Conservation (phyloP, 2,888 invertebrate genomes). For the Litoditis marina region DNA sequence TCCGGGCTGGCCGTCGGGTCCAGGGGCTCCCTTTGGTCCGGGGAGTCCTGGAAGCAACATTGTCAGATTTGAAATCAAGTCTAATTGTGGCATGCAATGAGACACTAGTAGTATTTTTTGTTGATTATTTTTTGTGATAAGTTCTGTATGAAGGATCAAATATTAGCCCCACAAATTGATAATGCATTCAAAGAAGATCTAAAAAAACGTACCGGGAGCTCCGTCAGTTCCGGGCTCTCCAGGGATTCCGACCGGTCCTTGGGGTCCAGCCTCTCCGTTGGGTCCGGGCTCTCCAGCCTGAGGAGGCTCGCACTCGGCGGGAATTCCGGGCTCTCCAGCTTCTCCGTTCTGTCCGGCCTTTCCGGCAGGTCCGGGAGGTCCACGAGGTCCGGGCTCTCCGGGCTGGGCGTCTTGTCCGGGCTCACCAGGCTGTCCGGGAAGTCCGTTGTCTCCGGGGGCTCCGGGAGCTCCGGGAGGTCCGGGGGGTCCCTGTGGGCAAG, state of each 20-base stretch:
- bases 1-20: slow-evolving; percentile 30
- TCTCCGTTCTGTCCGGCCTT: slow-evolving; percentile 39
- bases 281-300: slow-evolving; percentile 34
- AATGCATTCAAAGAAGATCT: not conserved
- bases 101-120: too few species aligned
- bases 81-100: not conserved
- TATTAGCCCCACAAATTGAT: too few species aligned
- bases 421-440: slow-evolving; percentile 44
- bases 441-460: slow-evolving; percentile 31
- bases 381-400: slow-evolving; percentile 46
- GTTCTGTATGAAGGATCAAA: too few species aligned
- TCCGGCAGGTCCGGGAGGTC: slow-evolving; percentile 48
- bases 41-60: not conserved
- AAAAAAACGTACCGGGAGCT: slow-evolving; percentile 24
- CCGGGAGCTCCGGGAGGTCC: slow-evolving; percentile 31
- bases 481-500: slow-evolving; percentile 34
- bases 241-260: slow-evolving; percentile 39
- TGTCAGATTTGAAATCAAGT: not conserved
- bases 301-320: slow-evolving; percentile 40
- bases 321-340: slow-evolving; percentile 42
- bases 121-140: too few species aligned
- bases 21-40: slow-evolving; percentile 11
- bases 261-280: slow-evolving; percentile 28
- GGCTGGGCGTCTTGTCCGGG: slow-evolving; percentile 40
- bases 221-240: slow-evolving; percentile 41